Percentiles rank a stretch among this genome's conserved stretches.
phyloP scores from a whole-genome alignment of 2,797 vertebrate genomes.

The Octomys mimax region DNA sequence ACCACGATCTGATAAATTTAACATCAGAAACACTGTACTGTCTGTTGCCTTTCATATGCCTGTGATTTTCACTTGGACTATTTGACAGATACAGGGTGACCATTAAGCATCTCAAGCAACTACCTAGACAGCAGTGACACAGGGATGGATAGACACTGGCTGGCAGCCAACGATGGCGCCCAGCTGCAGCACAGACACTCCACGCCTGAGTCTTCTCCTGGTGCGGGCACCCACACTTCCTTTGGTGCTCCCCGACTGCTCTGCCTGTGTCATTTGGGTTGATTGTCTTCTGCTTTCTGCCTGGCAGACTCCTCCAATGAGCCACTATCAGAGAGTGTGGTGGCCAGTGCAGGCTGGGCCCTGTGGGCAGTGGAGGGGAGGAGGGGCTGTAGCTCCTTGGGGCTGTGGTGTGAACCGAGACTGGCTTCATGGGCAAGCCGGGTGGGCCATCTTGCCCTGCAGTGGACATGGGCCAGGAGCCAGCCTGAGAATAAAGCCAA shows the following conservation, averaged over 20 bases:
- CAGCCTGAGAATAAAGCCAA: neutral
- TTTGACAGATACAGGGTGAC: neutral
- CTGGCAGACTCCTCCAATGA: neutral
- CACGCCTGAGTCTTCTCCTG: rapidly evolving
- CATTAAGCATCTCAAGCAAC: neutral
- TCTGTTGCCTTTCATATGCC: neutral
- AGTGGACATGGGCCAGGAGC: neutral
- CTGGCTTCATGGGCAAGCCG: too few relatives aligned
- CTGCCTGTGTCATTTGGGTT: neutral
- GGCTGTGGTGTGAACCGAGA: neutral
- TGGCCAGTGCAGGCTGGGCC: neutral
- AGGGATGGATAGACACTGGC: neutral
- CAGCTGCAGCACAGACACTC: neutral
- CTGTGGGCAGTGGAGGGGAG: too few relatives aligned
- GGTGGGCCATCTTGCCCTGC: neutral
- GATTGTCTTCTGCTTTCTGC: neutral
- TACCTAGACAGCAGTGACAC: too few relatives aligned
- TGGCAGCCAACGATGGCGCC: too few relatives aligned
- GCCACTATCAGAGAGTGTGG: neutral
- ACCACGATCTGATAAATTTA: neutral
- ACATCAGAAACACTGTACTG: neutral
- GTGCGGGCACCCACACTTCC: neutral
- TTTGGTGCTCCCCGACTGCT: neutral
- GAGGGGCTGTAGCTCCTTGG: neutral
- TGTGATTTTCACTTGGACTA: neutral